A percentile compares a stretch with the other conserved stretches of the same genome.
phyloP scores from a whole-genome alignment of 2,113 vertebrate species.

The Tautogolabrus adspersus region DNA sequence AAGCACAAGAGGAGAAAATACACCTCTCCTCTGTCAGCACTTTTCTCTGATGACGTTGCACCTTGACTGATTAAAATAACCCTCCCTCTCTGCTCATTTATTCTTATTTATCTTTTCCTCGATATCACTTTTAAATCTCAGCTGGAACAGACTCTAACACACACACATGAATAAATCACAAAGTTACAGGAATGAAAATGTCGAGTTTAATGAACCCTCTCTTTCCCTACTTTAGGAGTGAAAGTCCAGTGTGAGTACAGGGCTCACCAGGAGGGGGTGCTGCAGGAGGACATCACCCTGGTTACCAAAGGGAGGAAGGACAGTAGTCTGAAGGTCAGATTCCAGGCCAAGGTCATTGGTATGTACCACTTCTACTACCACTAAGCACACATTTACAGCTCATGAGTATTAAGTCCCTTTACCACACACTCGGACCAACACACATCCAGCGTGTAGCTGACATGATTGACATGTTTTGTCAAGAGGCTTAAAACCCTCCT shows the following conservation, averaged over 20 bases:
- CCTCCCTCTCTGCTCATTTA: background rate
- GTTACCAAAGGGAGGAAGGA: constrained; percentile 77
- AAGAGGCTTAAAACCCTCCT: too few species aligned
- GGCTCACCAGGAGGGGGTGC: constrained; percentile 90
- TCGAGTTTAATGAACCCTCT: background rate
- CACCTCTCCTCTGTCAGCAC: background rate
- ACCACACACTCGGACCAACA: too few species aligned
- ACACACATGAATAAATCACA: background rate
- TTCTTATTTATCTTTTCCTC: too few species aligned
- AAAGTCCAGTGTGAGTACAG: constrained; percentile 90
- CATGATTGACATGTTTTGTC: too few species aligned
- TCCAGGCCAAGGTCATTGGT: constrained; percentile 91
- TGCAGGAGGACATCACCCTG: constrained; percentile 89
- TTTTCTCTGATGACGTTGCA: background rate
- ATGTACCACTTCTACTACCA: constrained; percentile 16
- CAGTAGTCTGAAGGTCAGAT: constrained; percentile 79
- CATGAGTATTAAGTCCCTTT: too few species aligned
- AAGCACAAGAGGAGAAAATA: background rate
- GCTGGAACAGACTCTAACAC: too few species aligned
- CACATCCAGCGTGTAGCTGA: too few species aligned
- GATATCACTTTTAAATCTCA: too few species aligned
- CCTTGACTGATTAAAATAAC: background rate
- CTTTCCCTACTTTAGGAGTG: constrained; percentile 57
- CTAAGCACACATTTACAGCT: background rate
- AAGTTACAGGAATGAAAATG: background rate